phyloP scores from a whole-genome alignment of 1,140 invertebrate species.

The Apis laboriosa region DNA sequence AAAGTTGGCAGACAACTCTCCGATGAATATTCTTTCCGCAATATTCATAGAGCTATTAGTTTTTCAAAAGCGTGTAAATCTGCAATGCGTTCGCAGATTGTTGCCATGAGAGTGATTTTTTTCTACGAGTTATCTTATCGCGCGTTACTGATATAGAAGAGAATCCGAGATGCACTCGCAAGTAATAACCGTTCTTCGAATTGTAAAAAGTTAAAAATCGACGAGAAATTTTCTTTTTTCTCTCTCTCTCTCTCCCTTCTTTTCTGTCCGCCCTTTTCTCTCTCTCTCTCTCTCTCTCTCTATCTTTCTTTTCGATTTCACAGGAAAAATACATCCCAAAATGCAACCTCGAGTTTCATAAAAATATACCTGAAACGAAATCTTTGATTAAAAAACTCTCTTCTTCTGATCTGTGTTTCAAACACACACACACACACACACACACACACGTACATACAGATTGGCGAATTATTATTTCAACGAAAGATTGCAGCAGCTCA shows the following conservation, averaged over 20 bases:
- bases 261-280: no score
- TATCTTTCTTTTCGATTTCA: no score
- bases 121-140: constrained; percentile 77
- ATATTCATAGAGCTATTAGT: constrained; percentile 55
- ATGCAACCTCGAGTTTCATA: not conserved
- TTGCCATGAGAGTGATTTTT: constrained; percentile 77
- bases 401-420: not conserved
- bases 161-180: constrained; percentile 62
- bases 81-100: constrained; percentile 72
- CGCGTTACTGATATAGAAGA: constrained; percentile 76
- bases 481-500: not conserved
- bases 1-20: not conserved
- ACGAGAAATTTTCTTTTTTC: constrained; percentile 36
- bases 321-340: no score
- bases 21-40: constrained; percentile 47
- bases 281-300: no score
- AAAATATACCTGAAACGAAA: not conserved
- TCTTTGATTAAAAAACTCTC: constrained; percentile 3
- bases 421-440: no score
- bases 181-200: constrained; percentile 53
- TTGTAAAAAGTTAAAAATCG: constrained; percentile 59
- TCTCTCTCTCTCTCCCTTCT: not conserved
- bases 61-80: constrained; percentile 75
- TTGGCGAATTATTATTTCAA: constrained; percentile 26
- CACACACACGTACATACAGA: not conserved